Evolutionary conservation across 2,113 vertebrate species (phyloP), one percentile per base, ranked within the genome.

Genomic region (Gadus macrocephalus): DNA sequence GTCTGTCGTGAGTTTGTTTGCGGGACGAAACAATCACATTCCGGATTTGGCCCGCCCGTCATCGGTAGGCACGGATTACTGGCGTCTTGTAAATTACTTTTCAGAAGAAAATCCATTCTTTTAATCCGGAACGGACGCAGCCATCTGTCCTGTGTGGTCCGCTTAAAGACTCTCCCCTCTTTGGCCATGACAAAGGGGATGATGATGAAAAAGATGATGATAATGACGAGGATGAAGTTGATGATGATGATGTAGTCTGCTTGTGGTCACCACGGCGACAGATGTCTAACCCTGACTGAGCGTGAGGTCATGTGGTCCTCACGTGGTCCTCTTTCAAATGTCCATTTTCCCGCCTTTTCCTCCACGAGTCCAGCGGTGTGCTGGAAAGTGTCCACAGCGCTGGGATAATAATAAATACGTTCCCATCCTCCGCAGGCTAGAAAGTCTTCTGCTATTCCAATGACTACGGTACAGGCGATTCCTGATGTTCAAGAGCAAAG

Each of bases 81-180:
- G 72, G 77, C 84, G 81, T 91, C 80, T 89, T 88, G 78, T 79
- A 91, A 90, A 92, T 91, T 90, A 90, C 88, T 92, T 92, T 92
- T 89, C 83, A 77, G 83, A 91, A 86, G 86, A 86, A 91, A 90
- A 91, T 88, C 89, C 88, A 90, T 88, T 90, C 86, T 86, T 89
- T 58, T 88, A 91, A 91, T 91, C 90, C 87, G 71, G 7, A 85
- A 80, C 83, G 73, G 84, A 79, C 70, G 82, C 66, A 15, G 82
- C 90, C 90, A 92, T 91, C 89, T 91, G 91, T 86, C 78, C 42
- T 71, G 66, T 14, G 38, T 14, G 38, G 62, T 59, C 35, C 66
- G 62, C 68, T 65, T 61, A 53, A 59, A 58, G 15, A 58, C 55
- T 58, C 55, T 17, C n/a, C 55, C 55, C 15, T n/a, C 15, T 17